Evolutionary conservation across 1,140 invertebrate species (phyloP).

Genomic region (Orussus abietinus): DNA sequence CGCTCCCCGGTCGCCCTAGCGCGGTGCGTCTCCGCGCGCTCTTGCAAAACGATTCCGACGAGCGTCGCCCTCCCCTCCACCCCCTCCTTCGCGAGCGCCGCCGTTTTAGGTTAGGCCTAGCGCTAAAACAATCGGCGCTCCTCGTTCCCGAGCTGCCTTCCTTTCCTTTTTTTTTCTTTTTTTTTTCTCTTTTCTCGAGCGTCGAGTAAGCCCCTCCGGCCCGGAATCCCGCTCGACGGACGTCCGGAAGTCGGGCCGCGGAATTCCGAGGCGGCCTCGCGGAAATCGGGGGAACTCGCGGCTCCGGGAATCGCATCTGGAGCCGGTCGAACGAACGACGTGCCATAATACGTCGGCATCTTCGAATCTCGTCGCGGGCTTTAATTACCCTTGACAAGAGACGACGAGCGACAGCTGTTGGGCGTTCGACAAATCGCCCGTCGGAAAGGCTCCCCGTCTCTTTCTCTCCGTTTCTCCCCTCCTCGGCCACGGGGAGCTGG

Average conservation of each 20-base stretch:
- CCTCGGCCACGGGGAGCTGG: too few relatives aligned
- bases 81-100: constrained; percentile 13
- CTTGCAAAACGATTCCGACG: constrained; percentile 3
- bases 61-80: constrained; percentile 5
- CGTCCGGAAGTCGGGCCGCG: too few relatives aligned
- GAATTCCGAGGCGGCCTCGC: too few relatives aligned
- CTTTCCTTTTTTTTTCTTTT: not conserved
- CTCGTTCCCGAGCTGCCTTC: constrained; percentile 22
- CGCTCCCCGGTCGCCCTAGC: constrained; percentile 18
- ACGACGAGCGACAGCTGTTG: not conserved
- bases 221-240: not conserved
- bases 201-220: not conserved
- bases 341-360: too few relatives aligned
- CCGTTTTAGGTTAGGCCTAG: constrained; percentile 37
- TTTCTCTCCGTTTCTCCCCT: constrained; percentile 20
- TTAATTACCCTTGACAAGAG: too few relatives aligned
- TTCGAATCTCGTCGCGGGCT: too few relatives aligned
- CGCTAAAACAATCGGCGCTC: constrained; percentile 44
- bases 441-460: constrained; percentile 12
- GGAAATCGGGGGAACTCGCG: too few relatives aligned
- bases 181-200: constrained; percentile 1
- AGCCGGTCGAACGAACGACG: too few relatives aligned
- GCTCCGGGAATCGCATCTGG: too few relatives aligned
- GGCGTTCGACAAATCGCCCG: too few relatives aligned
- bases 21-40: constrained; percentile 3